phyloP scores from a whole-genome alignment of 2,113 vertebrate species.

The Notothenia rossii region DNA sequence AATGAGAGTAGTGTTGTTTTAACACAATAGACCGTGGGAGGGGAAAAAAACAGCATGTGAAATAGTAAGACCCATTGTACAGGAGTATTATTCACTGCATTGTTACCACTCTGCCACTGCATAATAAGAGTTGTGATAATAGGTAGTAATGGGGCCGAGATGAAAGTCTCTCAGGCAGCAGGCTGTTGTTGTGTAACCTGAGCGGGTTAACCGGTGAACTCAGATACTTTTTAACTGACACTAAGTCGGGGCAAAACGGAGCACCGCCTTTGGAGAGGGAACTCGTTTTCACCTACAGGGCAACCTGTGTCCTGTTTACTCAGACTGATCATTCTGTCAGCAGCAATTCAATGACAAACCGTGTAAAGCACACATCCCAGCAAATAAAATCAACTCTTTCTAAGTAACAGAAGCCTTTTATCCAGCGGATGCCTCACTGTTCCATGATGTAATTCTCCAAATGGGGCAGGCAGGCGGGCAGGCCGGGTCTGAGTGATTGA shows the following conservation, averaged over 20 bases:
- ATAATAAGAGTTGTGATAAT: constrained; percentile 71
- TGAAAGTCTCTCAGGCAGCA: constrained; percentile 69
- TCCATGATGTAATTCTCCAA: constrained; percentile 87
- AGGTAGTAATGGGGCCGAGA: constrained; percentile 57
- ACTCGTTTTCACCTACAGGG: constrained; percentile 59
- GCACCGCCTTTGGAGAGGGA: constrained; percentile 22
- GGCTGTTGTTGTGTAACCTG: constrained; percentile 72
- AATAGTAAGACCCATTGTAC: constrained; percentile 78
- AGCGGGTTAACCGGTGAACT: constrained; percentile 62
- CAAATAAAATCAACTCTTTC: constrained; percentile 83
- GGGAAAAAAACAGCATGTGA: constrained; percentile 70
- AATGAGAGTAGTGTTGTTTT: constrained; percentile 76
- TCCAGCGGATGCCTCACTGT: constrained; percentile 78
- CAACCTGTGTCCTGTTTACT: constrained; percentile 62
- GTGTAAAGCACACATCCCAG: constrained; percentile 64
- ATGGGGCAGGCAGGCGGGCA: constrained; percentile 83
- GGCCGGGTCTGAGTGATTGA: constrained; percentile 88
- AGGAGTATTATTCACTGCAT: constrained; percentile 76
- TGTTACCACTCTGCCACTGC: constrained; percentile 72
- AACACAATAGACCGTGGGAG: constrained; percentile 74
- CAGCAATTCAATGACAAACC: constrained; percentile 66
- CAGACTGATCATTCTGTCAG: constrained; percentile 71
- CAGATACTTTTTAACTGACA: constrained; percentile 56
- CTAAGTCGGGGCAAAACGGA: constrained; percentile 41
- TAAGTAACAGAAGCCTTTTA: constrained; percentile 80